Base-by-base conservation (phyloP, 2,888 invertebrate species). In the Tachina lurida region DNA sequence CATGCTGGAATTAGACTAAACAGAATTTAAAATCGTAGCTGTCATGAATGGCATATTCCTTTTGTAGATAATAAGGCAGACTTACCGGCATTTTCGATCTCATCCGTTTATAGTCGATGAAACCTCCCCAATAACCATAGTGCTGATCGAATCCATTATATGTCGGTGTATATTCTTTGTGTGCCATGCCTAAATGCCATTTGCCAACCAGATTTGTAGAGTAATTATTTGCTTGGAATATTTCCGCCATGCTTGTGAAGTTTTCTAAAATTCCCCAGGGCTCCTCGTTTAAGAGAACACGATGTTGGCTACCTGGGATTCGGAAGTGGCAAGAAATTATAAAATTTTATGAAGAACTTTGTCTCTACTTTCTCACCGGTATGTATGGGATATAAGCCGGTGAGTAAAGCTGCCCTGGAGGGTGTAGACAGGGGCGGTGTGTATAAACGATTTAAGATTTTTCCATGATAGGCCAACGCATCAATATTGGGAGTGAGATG, bases 401-500 rank as follows among this genome's bases (percentile, higher is more conserved):
- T 97, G 58, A 97, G 94, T 10, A 98, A 94, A 0, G 98, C 96
- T 0, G 96, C 94, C 79, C 98, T 94, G 0, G 97, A 97, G 0
- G 98, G 97, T 0, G 97, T 97, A 90, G 98, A 97, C 71, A 97
- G 95, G 0, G 98, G 96, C 87, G 97, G 95, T 0, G 96, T 96
- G 91, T 98, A 98, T 90, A 90, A 87, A 4, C 96, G 96, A 91
- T 97, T 97, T 43, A 98, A 93, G 80, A 98, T 96, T 22, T 97
- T 95, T 4, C 98, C 97, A 90, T 96, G 95, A 90, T 96, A 96
- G 0, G 96, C 98, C 87, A 98, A 90, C 0, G 96, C 95, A 92
- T 98, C 98, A 79, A 98, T 96, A 91, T 98, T 98, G 0, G 98
- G 98, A 0, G 98, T 98, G 62, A 96, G 94, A 89, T 97, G 97